A percentile compares a stretch with the other conserved stretches of the same genome.
These are phyloP conservation scores for Xylophagus ater DNA, from an alignment of 2,888 invertebrate genomes.

Conservation along the genomic window DNA sequence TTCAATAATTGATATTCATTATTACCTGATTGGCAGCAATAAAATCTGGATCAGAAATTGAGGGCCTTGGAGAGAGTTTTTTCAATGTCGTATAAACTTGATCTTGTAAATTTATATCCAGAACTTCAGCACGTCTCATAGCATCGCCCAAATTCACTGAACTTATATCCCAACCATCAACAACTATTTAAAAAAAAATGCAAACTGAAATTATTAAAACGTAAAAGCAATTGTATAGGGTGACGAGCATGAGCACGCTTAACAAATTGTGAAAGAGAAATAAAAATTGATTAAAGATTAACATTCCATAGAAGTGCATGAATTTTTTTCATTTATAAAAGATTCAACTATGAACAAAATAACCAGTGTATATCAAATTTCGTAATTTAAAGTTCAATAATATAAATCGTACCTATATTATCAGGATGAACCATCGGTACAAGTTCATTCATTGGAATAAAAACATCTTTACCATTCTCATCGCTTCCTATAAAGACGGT, in stretches of 20 bases:
- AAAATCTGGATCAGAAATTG: conserved; percentile 81
- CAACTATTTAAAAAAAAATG: conserved; percentile 34
- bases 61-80: conserved; percentile 61
- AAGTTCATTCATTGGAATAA: conserved; percentile 67
- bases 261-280: too few relatives aligned
- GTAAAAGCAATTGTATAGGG: too few relatives aligned
- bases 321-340: too few relatives aligned
- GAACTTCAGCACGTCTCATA: conserved; percentile 75
- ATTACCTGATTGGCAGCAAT: conserved; percentile 90
- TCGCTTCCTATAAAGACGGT: conserved; percentile 73
- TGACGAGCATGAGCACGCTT: too few relatives aligned
- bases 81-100: conserved; percentile 63
- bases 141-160: conserved; percentile 71
- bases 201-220: not conserved
- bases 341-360: too few relatives aligned
- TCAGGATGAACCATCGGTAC: conserved; percentile 85
- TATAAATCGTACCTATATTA: conserved; percentile 47
- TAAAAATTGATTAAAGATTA: not conserved
- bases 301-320: too few relatives aligned
- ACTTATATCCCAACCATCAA: conserved; percentile 91
- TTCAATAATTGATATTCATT: too few relatives aligned
- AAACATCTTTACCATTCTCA: conserved; percentile 56
- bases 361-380: too few relatives aligned
- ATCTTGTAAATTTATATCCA: conserved; percentile 71
- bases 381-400: too few relatives aligned